Evolutionary conservation across 1,140 invertebrate species (phyloP).

Genomic region (Saccostrea echinata): DNA sequence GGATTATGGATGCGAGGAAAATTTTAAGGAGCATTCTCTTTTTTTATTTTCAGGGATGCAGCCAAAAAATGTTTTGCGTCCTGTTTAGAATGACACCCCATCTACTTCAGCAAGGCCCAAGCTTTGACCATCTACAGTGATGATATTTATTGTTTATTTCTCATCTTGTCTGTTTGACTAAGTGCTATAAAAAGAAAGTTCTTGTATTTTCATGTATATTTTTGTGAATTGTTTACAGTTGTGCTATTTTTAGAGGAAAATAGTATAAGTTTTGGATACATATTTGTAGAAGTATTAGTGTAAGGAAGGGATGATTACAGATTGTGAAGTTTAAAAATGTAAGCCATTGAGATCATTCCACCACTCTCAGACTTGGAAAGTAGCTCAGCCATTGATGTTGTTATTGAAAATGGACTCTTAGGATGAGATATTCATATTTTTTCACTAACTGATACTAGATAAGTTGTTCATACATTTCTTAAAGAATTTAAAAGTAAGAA

Average conservation of each 20-base stretch:
- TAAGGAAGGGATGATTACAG: background rate
- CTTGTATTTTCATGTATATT: constrained; percentile 24
- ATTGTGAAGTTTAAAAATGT: background rate
- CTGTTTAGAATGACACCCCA: constrained; percentile 24
- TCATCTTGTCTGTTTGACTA: background rate
- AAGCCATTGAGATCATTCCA: background rate
- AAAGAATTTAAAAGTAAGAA: too few relatives aligned
- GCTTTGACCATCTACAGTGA: background rate
- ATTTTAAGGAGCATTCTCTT: constrained; percentile 24
- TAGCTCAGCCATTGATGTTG: background rate
- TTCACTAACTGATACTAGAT: background rate
- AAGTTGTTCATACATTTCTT: too few relatives aligned
- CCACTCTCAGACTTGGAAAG: background rate
- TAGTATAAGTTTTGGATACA: background rate
- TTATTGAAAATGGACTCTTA: background rate
- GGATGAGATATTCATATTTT: background rate
- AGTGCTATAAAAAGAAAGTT: background rate
- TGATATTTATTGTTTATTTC: constrained; percentile 12
- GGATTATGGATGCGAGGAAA: too few relatives aligned
- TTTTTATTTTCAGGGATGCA: constrained; percentile 71
- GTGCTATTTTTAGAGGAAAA: background rate
- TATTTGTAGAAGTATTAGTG: background rate
- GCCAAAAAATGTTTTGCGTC: constrained; percentile 72
- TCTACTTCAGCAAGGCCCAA: background rate
- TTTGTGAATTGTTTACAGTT: background rate